Percentiles rank a stretch among this genome's conserved stretches.
phyloP scores from a whole-genome alignment of 2,797 vertebrate species.

The Rhabdophis nuchalis region DNA sequence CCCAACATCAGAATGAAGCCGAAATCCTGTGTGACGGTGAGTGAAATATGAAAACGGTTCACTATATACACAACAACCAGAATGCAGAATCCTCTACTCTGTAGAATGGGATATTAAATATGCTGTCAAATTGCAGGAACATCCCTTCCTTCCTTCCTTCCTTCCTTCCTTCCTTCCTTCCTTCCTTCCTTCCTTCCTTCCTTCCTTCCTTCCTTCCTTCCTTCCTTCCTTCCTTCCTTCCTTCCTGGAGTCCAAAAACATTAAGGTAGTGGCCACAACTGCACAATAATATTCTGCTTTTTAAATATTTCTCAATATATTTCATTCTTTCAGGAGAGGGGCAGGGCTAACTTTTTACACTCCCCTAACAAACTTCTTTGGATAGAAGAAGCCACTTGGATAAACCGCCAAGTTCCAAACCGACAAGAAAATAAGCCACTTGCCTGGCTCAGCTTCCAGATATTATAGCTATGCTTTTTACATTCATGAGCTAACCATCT shows the following conservation, averaged over 20 bases:
- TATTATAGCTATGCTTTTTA: background rate
- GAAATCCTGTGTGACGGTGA: constrained; percentile 50
- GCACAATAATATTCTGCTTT: background rate
- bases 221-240: background rate
- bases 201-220: background rate
- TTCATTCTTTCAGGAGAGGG: too few species aligned
- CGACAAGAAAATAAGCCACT: background rate
- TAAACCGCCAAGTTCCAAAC: background rate
- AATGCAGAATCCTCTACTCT: background rate
- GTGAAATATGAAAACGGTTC: background rate
- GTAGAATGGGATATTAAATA: background rate
- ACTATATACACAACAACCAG: background rate
- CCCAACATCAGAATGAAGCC: constrained; percentile 45
- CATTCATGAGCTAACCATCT: background rate
- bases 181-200: background rate
- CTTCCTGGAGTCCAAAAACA: background rate
- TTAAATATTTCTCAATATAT: too few species aligned
- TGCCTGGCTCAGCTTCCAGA: background rate
- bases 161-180: too few species aligned
- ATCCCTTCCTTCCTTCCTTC: background rate
- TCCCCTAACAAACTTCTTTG: background rate
- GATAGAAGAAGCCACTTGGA: background rate
- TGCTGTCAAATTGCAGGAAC: background rate
- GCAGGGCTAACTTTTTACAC: too few species aligned
- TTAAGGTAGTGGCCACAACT: background rate